Percentiles rank a stretch among this genome's conserved stretches.
Conservation (phyloP, 2,888 invertebrate genomes). For the Aquatica leii region DNA sequence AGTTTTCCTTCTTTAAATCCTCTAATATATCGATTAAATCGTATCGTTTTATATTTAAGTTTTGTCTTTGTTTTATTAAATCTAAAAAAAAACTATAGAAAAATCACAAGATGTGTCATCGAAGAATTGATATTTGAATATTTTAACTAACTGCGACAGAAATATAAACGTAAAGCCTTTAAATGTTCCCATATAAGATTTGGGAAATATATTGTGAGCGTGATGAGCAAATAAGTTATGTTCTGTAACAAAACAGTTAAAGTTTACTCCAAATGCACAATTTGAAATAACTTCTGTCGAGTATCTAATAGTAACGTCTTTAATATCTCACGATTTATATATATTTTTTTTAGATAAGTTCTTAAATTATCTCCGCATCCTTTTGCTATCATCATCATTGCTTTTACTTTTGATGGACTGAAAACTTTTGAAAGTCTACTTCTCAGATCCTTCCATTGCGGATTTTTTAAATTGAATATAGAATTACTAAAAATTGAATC, state of each 20-base stretch:
- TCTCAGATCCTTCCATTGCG: slow-evolving; percentile 64
- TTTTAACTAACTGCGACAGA: slow-evolving; percentile 40
- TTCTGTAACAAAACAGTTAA: slow-evolving; percentile 52
- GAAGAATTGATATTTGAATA: slow-evolving; percentile 52
- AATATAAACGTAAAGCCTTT: slow-evolving; percentile 37
- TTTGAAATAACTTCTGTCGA: slow-evolving; percentile 62
- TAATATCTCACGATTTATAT: slow-evolving; percentile 45
- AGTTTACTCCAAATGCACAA: slow-evolving; percentile 61
- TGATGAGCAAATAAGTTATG: not conserved
- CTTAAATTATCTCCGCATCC: slow-evolving; percentile 54
- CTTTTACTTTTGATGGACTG: slow-evolving; percentile 64
- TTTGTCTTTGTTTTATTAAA: slow-evolving; percentile 51
- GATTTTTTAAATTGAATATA: slow-evolving; percentile 61
- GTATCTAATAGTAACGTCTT: slow-evolving; percentile 55
- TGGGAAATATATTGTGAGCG: slow-evolving; percentile 2
- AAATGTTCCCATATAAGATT: not conserved
- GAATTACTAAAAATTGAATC: slow-evolving; percentile 59
- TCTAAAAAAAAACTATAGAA: slow-evolving; percentile 53
- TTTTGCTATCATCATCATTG: slow-evolving; percentile 62
- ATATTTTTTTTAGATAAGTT: slow-evolving; percentile 36
- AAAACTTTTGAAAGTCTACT: slow-evolving; percentile 64
- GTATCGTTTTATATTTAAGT: slow-evolving; percentile 50
- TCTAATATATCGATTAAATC: slow-evolving; percentile 61
- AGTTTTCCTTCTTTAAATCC: slow-evolving; percentile 46
- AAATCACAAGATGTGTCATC: slow-evolving; percentile 51